Conservation (phyloP, 2,888 invertebrate species). For the Lycophotia porphyrea region DNA sequence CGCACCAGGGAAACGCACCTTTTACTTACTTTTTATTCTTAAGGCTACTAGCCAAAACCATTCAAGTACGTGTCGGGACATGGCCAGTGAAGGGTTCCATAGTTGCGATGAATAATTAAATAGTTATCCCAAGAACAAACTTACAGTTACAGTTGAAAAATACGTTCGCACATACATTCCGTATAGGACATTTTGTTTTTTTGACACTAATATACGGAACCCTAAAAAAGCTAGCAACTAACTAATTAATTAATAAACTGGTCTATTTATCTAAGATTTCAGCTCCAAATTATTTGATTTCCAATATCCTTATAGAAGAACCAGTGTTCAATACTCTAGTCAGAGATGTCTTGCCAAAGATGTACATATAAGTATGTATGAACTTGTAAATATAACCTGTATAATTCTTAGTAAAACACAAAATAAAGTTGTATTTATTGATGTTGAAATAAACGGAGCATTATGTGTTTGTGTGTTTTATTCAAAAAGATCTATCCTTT, state of each 20-base stretch:
- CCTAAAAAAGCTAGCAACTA: neutral
- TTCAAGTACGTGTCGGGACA: neutral
- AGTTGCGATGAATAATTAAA: neutral
- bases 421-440: conserved; percentile 71
- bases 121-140: neutral
- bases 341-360: conserved; percentile 67
- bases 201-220: neutral
- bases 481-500: conserved; percentile 9
- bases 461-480: conserved; percentile 52
- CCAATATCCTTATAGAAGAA: neutral
- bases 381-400: conserved; percentile 64
- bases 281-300: neutral
- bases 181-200: no score
- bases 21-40: no score
- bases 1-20: no score
- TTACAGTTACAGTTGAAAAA: neutral
- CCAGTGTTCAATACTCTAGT: conserved; percentile 53
- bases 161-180: no score
- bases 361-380: conserved; percentile 54
- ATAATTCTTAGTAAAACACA: conserved; percentile 67
- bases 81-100: neutral
- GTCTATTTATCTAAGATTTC: neutral
- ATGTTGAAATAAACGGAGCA: conserved; percentile 77
- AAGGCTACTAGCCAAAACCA: no score
- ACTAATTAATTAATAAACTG: neutral